These are phyloP conservation scores for Apeira syringaria DNA, from an alignment of 2,888 invertebrate species.

Conservation along the genomic window DNA sequence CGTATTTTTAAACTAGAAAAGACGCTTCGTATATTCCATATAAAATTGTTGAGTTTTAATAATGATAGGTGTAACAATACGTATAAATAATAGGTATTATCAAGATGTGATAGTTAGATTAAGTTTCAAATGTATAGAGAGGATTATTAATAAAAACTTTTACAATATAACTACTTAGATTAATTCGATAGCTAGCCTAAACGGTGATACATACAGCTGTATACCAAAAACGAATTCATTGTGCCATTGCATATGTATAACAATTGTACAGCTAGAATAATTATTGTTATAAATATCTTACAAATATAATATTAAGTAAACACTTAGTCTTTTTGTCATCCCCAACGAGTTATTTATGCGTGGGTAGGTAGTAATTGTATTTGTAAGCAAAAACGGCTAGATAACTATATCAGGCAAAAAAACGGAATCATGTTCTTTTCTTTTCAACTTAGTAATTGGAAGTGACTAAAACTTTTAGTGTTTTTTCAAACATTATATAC, in stretches of 20 bases:
- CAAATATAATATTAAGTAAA: conserved; percentile 16
- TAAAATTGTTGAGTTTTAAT: conserved; percentile 37
- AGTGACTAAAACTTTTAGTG: too few species aligned
- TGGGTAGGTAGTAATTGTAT: too few species aligned
- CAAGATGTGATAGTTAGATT: conserved; percentile 53
- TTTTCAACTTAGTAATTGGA: too few species aligned
- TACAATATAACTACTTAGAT: too few species aligned
- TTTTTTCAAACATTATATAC: too few species aligned
- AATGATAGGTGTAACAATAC: conserved; percentile 36
- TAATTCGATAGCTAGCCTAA: conserved; percentile 10
- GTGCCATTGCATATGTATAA: conserved; percentile 35
- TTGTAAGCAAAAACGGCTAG: too few species aligned
- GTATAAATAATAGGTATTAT: conserved; percentile 36
- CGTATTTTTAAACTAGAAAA: too few species aligned
- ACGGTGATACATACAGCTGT: conserved; percentile 52
- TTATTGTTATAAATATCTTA: conserved; percentile 11
- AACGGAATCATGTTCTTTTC: too few species aligned
- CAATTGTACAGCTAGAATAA: conserved; percentile 15
- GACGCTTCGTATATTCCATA: conserved; percentile 69
- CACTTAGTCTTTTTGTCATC: not conserved
- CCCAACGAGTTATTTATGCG: not conserved
- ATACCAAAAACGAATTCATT: conserved; percentile 55
- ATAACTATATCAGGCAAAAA: too few species aligned
- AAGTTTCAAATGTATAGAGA: conserved; percentile 11
- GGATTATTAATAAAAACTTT: too few species aligned